Evolutionary conservation across 2,113 vertebrate species (phyloP), one percentile per base, ranked within the genome.

Genomic region (Lampris megalopsis): DNA sequence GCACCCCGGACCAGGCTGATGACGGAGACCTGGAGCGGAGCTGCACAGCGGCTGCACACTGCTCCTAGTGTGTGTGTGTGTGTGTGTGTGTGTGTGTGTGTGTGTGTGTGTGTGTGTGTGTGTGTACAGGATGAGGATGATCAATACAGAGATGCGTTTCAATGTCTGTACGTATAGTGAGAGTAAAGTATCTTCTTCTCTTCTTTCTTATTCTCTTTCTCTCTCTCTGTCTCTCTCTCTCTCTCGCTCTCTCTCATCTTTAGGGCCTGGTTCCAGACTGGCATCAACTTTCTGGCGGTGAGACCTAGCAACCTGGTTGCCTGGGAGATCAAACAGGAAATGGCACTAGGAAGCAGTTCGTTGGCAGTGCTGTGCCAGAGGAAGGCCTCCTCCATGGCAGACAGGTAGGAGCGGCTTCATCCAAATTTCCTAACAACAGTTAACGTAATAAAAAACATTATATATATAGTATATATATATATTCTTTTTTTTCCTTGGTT

Each of bases 321-420:
- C 48, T 99, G 98, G 98, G 95, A 96, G 0, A 95, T 98, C 80
- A 97, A 97, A 92, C 96, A 97, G 79, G 96, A 98, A 74, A 94
- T 97, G 0, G 94, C 96, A 50, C 95, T 94, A 0, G 93, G 94
- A 6, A 83, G 93, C 85, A 90, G 91, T 77, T 94, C 90, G 36
- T 69, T 95, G 86, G 93, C 93, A n/a, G 92, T 98, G 89, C 94
- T 96, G 36, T 98, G 96, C 0, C 90, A 95, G 90, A 95, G 95
- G 80, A 96, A 95, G 62, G 91, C 81, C 74, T 94, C 89, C 0
- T 92, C 87, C 0, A 69, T 89, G 1, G 91, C 91, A 75, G 92
- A 84, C 94, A 96, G 97, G 98, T 99, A 93, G 86, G 90, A 82
- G 36, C 60, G 42, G 71, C 50, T 70, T 73, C 2, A 45, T 2